These are phyloP conservation scores for Proisotoma minuta DNA, from an alignment of 2,888 invertebrate genomes.

Conservation along the genomic window DNA sequence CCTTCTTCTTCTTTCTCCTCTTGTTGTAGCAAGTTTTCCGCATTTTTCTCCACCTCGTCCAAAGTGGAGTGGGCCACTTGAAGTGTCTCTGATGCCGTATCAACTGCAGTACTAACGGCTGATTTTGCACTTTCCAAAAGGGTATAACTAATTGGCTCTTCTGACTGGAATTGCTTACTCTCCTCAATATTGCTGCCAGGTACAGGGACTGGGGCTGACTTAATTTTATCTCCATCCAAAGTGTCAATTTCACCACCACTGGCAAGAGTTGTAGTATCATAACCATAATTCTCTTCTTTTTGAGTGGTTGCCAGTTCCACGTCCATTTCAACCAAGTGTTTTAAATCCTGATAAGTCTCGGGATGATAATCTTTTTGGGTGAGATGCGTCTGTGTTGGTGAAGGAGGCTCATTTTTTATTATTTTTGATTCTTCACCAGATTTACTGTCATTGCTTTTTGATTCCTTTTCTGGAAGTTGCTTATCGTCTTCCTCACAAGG, in stretches of 20 bases:
- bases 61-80: slow-evolving; percentile 24
- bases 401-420: slow-evolving; percentile 9
- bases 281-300: neutral
- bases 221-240: slow-evolving; percentile 15
- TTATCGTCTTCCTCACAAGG: neutral
- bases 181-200: too few relatives aligned
- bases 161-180: neutral
- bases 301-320: neutral
- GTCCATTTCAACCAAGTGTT: neutral
- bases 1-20: slow-evolving; percentile 3
- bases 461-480: neutral
- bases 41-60: slow-evolving; percentile 23
- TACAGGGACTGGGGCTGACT: slow-evolving; percentile 11
- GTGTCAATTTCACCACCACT: slow-evolving; percentile 23
- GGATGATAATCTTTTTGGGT: neutral
- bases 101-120: slow-evolving; percentile 24
- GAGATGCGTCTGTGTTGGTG: neutral
- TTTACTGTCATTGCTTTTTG: neutral
- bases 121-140: slow-evolving; percentile 26
- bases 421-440: neutral
- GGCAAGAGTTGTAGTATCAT: neutral
- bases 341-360: neutral
- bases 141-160: slow-evolving; percentile 18
- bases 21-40: neutral
- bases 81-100: slow-evolving; percentile 27